Conservation (phyloP, 2,113 vertebrate genomes). For the Castor canadensis region DNA sequence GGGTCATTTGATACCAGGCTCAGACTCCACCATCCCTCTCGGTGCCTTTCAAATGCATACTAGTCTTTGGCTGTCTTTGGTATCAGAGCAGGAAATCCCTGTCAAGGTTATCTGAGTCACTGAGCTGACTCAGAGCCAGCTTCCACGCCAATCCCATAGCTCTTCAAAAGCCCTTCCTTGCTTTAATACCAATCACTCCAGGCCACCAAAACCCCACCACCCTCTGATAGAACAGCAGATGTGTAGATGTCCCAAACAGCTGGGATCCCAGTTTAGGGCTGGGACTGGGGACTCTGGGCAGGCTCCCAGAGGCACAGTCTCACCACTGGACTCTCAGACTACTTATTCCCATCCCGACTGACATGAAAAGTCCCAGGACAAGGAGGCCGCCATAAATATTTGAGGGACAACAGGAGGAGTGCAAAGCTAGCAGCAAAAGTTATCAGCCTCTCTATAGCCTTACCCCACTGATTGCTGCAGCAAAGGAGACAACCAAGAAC, state of each 20-base stretch:
- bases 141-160: fast-evolving
- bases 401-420: background rate
- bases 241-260: fast-evolving
- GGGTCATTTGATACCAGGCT: no score
- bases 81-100: background rate
- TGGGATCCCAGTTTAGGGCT: background rate
- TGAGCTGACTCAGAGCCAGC: background rate
- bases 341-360: background rate
- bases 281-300: fast-evolving
- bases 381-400: background rate
- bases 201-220: background rate
- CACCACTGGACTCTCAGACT: no score
- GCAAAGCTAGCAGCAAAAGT: background rate
- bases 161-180: no score
- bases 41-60: background rate
- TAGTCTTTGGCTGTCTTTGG: fast-evolving
- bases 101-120: background rate
- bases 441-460: constrained; percentile 93
- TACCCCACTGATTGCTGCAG: constrained; percentile 96
- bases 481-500: constrained; percentile 96
- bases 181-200: background rate
- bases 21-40: background rate
- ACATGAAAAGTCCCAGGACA: background rate
- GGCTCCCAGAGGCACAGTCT: no score
- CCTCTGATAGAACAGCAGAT: background rate